Evolutionary conservation across 2,888 invertebrate genomes (phyloP), one percentile per base, ranked within the genome.

Genomic region (Drosophila phalerata): DNA sequence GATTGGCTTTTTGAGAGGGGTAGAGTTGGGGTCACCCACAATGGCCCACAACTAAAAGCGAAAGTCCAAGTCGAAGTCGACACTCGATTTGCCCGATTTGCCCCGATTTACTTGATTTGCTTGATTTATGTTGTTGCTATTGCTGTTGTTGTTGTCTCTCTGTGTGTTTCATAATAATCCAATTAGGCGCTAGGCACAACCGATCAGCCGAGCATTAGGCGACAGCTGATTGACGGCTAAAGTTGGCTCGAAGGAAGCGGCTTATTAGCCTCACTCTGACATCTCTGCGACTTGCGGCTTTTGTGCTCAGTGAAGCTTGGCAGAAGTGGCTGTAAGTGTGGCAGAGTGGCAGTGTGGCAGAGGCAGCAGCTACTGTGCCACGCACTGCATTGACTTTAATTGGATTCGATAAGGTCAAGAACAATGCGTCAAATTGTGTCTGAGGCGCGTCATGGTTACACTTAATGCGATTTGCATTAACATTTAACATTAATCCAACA

Each of bases 341-440:
- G 37, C 30, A 17, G 25, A 28, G 45, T 43, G 43, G 25, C 19
- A 43, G 4, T 19, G 8, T 17, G 38, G 45, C 45, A 8, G 30
- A n/a, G 37, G 40, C 48, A 48, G 9, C 55, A 49, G 73, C 84
- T 84, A 85, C 84, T 70, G 86, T 85, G 84, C 80, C 86, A 88
- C 90, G 90, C 90, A 89, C 57, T 47, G 58, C 73, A 75, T 71
- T 80, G 81, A 37, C 63, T 45, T 65, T 84, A 84, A 84, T 89
- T 85, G 77, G 84, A 84, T 84, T 84, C 71, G 84, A 82, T 88
- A 86, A 85, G 84, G 84, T 84, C 84, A 84, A 84, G 84, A 84
- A 84, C 90, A 89, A 83, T 70, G 71, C 47, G 43, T 53, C 64
- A 55, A 61, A 65, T 55, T 65, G 79, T 62, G 45, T 51, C 15